Percentiles rank a stretch among this genome's conserved stretches.
These are phyloP conservation scores for Hololepta plana DNA, from an alignment of 2,888 invertebrate species.

Conservation along the genomic window DNA sequence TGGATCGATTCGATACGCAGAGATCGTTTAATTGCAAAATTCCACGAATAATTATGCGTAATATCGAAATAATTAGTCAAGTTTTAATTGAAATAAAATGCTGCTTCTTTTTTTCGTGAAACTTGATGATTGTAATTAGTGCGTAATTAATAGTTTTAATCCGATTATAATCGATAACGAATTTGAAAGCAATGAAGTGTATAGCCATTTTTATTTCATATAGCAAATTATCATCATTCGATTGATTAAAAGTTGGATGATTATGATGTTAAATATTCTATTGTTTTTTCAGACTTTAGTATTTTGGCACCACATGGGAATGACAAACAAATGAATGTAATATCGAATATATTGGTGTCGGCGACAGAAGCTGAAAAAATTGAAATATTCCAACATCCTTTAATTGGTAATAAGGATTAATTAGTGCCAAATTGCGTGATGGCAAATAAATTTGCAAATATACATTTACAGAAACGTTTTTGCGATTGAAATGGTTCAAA, in stretches of 20 bases:
- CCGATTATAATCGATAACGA: background rate
- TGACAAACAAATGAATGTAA: constrained; percentile 27
- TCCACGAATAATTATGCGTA: no score
- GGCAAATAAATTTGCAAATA: constrained; percentile 7
- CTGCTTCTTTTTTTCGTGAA: no score
- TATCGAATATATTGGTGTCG: constrained; percentile 24
- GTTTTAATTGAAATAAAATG: no score
- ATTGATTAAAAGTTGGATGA: no score
- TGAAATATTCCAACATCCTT: constrained; percentile 28
- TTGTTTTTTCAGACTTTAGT: constrained; percentile 27
- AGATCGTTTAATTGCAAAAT: no score
- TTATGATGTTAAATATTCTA: no score
- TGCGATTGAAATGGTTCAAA: constrained; percentile 32
- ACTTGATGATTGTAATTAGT: no score
- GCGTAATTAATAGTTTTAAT: constrained; percentile 6
- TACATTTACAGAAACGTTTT: constrained; percentile 22
- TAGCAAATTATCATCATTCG: no score
- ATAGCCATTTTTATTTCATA: no score
- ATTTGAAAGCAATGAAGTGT: constrained; percentile 1
- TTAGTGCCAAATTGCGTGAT: constrained; percentile 1
- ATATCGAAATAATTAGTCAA: no score
- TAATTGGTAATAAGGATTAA: constrained; percentile 23
- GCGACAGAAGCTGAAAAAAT: constrained; percentile 23
- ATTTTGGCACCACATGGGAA: constrained; percentile 21
- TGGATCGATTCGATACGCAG: no score